phyloP scores from a whole-genome alignment of 2,888 invertebrate genomes.

The Cenopis cana region DNA sequence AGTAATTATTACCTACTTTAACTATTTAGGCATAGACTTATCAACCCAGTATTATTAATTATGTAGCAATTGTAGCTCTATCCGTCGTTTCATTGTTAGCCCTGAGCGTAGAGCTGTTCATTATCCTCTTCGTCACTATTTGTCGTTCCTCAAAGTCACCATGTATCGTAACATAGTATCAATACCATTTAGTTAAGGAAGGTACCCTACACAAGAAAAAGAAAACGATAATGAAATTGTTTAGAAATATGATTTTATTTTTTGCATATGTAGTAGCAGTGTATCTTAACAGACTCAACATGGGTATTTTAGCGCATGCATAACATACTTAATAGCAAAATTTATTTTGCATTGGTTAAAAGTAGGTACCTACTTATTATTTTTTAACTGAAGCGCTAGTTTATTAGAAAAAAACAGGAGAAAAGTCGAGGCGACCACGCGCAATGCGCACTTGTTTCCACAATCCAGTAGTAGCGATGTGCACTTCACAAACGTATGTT shows the following conservation, averaged over 20 bases:
- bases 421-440: not conserved
- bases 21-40: too few species aligned
- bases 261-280: conserved; percentile 23
- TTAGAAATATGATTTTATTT: conserved; percentile 39
- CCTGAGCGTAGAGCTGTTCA: too few species aligned
- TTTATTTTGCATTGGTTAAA: conserved; percentile 20
- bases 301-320: conserved; percentile 38
- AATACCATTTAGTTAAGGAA: too few species aligned
- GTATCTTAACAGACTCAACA: conserved; percentile 19
- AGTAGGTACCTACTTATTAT: conserved; percentile 1
- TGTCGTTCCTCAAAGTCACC: too few species aligned
- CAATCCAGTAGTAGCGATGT: not conserved
- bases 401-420: not conserved
- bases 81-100: too few species aligned
- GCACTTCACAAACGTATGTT: not conserved
- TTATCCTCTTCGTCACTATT: too few species aligned
- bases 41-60: too few species aligned
- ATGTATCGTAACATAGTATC: too few species aligned
- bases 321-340: conserved; percentile 58
- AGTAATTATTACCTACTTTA: too few species aligned
- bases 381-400: not conserved
- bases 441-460: not conserved
- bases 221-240: conserved; percentile 1
- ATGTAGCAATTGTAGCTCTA: too few species aligned
- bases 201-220: not conserved